phyloP scores from a whole-genome alignment of 2,888 invertebrate genomes.

The Drosophila recens region DNA sequence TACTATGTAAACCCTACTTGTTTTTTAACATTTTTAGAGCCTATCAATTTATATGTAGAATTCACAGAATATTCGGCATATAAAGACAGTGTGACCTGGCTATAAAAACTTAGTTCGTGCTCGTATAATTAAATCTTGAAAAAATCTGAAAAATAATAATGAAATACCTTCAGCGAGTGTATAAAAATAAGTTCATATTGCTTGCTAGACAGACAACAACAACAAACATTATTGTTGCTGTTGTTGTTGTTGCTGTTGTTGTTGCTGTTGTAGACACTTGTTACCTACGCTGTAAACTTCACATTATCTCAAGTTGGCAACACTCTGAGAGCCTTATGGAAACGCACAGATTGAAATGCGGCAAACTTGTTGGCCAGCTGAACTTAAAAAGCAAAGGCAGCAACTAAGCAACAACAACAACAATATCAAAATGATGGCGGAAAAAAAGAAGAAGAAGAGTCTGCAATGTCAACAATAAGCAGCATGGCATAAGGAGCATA shows the following conservation, averaged over 20 bases:
- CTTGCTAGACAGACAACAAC: constrained; percentile 44
- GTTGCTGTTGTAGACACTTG: constrained; percentile 46
- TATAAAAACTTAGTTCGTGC: too few species aligned
- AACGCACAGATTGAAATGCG: constrained; percentile 74
- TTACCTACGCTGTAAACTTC: constrained; percentile 69
- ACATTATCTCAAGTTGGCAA: constrained; percentile 73
- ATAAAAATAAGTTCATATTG: constrained; percentile 6
- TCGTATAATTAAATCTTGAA: too few species aligned
- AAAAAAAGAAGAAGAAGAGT: constrained; percentile 1
- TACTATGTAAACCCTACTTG: too few species aligned
- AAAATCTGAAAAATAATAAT: background rate
- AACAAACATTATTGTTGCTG: constrained; percentile 23
- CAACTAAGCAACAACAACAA: constrained; percentile 26
- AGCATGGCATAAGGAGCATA: constrained; percentile 39
- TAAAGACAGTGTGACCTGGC: too few species aligned
- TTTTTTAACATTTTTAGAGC: too few species aligned
- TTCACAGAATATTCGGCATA: too few species aligned
- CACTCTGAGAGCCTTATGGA: constrained; percentile 60
- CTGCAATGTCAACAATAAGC: constrained; percentile 57
- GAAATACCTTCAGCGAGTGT: background rate
- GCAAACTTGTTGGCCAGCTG: constrained; percentile 44
- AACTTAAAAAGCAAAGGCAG: constrained; percentile 50
- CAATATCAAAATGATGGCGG: constrained; percentile 12
- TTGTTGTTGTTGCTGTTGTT: constrained; percentile 22
- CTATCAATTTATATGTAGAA: too few species aligned